Conservation (phyloP, 2,888 invertebrate genomes). For the Drosophila neotestacea region DNA sequence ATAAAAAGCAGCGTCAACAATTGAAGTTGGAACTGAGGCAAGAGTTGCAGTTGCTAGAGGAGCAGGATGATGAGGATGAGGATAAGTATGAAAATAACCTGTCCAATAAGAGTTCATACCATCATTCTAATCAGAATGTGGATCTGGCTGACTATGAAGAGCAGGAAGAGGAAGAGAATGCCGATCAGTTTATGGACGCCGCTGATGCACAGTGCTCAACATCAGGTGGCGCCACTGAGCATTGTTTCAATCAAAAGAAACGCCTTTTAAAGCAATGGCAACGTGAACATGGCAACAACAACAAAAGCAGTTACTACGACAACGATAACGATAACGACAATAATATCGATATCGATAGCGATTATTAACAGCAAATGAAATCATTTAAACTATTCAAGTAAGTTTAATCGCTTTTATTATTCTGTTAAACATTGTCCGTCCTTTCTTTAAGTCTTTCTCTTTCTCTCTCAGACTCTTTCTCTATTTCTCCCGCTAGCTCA, state of each 20-base stretch:
- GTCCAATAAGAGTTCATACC: neutral
- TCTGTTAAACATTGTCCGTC: too few species aligned
- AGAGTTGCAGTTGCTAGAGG: neutral
- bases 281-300: conserved; percentile 10
- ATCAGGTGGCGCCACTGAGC: neutral
- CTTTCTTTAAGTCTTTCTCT: neutral
- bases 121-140: neutral
- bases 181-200: neutral
- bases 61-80: neutral
- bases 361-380: neutral
- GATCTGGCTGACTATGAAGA: neutral
- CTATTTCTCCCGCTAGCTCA: neutral
- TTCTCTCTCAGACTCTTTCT: neutral
- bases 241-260: conserved; percentile 40
- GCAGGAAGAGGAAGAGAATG: neutral
- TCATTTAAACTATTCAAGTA: neutral
- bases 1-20: neutral
- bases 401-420: neutral
- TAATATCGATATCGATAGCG: conserved; percentile 1
- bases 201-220: neutral
- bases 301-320: neutral
- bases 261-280: conserved; percentile 45
- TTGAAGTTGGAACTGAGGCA: neutral
- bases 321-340: conserved; percentile 1
- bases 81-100: neutral